These are phyloP conservation scores for Anastrepha obliqua DNA, from an alignment of 1,140 invertebrate genomes.

Conservation along the genomic window DNA sequence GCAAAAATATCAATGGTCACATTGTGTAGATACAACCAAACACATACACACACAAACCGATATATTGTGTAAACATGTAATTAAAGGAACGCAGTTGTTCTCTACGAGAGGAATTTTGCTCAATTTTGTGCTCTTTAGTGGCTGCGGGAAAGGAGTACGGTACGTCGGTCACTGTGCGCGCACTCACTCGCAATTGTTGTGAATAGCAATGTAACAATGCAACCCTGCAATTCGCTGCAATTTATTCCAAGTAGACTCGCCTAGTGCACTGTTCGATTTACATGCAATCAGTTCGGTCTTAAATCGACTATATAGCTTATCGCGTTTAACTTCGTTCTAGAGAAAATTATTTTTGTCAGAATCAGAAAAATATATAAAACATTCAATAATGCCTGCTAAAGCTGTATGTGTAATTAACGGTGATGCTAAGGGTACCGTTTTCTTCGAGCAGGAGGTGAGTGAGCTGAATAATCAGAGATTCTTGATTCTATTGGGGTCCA, in stretches of 20 bases:
- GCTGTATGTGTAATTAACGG: constrained; percentile 91
- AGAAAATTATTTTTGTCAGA: neutral
- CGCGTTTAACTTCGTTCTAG: neutral
- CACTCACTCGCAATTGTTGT: neutral
- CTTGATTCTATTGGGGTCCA: constrained; percentile 16
- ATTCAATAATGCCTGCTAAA: constrained; percentile 77
- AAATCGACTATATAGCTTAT: constrained; percentile 12
- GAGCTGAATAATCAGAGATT: neutral
- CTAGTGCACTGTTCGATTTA: constrained; percentile 8
- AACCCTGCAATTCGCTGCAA: neutral
- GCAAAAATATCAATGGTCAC: too few relatives aligned
- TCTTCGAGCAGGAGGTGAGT: constrained; percentile 85
- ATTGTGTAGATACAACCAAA: too few relatives aligned
- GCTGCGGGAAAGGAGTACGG: too few relatives aligned
- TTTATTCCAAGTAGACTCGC: neutral
- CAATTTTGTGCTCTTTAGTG: too few relatives aligned
- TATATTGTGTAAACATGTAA: too few relatives aligned
- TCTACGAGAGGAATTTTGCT: too few relatives aligned
- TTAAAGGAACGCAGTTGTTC: too few relatives aligned
- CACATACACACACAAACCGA: too few relatives aligned
- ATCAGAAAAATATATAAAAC: constrained; percentile 22
- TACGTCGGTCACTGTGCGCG: too few relatives aligned
- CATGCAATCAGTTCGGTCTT: neutral
- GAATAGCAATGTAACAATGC: neutral
- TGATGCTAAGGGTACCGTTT: constrained; percentile 87